Conservation (phyloP, 1,140 invertebrate genomes). For the Ditylenchus dipsaci region DNA sequence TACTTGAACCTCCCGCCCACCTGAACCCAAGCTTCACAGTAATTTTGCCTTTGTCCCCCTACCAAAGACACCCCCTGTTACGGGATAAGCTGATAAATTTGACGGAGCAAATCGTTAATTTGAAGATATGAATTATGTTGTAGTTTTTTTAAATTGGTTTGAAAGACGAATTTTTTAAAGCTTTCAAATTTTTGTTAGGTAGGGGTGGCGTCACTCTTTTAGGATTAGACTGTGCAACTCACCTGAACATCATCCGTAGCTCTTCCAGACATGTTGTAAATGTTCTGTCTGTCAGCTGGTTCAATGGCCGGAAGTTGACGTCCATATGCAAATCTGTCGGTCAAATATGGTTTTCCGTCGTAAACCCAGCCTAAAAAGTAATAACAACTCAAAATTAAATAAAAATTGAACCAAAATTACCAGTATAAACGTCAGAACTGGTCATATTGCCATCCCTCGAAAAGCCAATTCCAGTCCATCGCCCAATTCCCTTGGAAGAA, state of each 20-base stretch:
- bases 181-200: no score
- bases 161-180: no score
- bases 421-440: slow-evolving; percentile 54
- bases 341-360: slow-evolving; percentile 45
- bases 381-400: slow-evolving; percentile 2
- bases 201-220: background rate
- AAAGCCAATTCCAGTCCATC: slow-evolving; percentile 59
- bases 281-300: slow-evolving; percentile 53
- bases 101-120: no score
- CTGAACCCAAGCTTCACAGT: no score
- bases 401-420: slow-evolving; percentile 16
- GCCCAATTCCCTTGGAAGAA: slow-evolving; percentile 46
- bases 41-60: no score
- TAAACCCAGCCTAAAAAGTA: slow-evolving; percentile 28
- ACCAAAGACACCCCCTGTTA: no score
- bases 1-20: no score
- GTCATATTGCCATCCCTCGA: slow-evolving; percentile 51
- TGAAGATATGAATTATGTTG: no score
- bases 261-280: slow-evolving; percentile 46
- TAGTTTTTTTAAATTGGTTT: no score
- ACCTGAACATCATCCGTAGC: slow-evolving; percentile 54
- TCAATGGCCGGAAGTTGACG: slow-evolving; percentile 55
- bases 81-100: no score
- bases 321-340: slow-evolving; percentile 52
- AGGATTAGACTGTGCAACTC: slow-evolving; percentile 7